These are phyloP conservation scores for Drosophila borealis DNA, from an alignment of 2,888 invertebrate genomes.

Conservation along the genomic window DNA sequence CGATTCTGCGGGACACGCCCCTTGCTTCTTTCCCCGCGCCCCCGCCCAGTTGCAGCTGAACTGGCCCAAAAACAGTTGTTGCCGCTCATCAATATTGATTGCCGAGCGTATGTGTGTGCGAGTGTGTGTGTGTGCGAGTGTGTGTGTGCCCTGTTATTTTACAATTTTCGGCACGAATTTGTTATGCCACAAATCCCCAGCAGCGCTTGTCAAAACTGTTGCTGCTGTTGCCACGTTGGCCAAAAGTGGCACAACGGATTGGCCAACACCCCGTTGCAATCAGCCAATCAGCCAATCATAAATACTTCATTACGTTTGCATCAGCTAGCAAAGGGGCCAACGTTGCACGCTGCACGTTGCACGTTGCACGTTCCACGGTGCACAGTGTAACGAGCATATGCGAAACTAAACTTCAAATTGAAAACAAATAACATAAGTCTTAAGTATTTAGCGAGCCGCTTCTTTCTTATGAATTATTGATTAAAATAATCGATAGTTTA, in stretches of 20 bases:
- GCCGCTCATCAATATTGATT: slow-evolving; percentile 73
- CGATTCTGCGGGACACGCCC: slow-evolving; percentile 5
- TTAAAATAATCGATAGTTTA: no score
- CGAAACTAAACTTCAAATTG: no score
- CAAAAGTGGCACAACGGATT: slow-evolving; percentile 41
- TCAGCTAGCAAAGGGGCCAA: slow-evolving; percentile 16
- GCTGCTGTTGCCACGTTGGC: slow-evolving; percentile 35
- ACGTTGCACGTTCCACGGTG: no score
- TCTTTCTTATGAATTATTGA: no score
- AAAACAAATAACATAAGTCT: no score
- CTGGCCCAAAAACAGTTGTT: slow-evolving; percentile 39
- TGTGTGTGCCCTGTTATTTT: slow-evolving; percentile 48
- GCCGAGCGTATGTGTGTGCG: slow-evolving; percentile 6
- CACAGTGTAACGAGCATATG: no score
- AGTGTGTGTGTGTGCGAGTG: neutral
- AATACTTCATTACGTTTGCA: slow-evolving; percentile 71
- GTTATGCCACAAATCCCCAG: slow-evolving; percentile 76
- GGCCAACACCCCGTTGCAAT: slow-evolving; percentile 42
- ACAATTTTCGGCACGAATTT: slow-evolving; percentile 62
- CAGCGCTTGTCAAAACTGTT: slow-evolving; percentile 68
- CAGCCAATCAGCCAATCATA: slow-evolving; percentile 71
- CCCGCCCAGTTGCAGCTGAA: slow-evolving; percentile 13
- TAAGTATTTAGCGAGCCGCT: no score
- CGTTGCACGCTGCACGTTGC: slow-evolving; percentile 26
- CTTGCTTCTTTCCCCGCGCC: no score